phyloP scores from a whole-genome alignment of 1,140 invertebrate species.

The Paralvinella palmiformis region DNA sequence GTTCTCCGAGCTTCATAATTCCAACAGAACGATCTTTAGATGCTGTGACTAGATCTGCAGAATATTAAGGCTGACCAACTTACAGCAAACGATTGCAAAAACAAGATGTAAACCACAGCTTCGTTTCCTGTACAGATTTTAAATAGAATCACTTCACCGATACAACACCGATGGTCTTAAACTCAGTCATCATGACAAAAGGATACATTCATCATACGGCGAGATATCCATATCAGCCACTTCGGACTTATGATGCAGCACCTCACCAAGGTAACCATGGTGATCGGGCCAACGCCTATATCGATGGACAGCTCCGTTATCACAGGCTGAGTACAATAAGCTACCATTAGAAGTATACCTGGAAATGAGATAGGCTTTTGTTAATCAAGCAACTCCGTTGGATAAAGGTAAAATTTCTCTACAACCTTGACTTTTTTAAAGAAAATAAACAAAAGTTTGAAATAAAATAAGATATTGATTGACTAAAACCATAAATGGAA shows the following conservation, averaged over 20 bases:
- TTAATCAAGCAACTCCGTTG: neutral
- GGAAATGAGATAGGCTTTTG: slow-evolving; percentile 13
- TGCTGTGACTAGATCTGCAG: slow-evolving; percentile 53
- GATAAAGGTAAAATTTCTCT: too few relatives aligned
- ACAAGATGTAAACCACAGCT: neutral
- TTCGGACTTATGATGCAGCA: slow-evolving; percentile 53
- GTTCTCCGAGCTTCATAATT: slow-evolving; percentile 52
- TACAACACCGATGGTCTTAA: slow-evolving; percentile 11
- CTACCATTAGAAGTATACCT: slow-evolving; percentile 54
- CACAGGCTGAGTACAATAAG: slow-evolving; percentile 53
- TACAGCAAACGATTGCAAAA: neutral
- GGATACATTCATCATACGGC: slow-evolving; percentile 57
- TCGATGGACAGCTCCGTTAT: slow-evolving; percentile 50
- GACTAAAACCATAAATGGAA: too few relatives aligned
- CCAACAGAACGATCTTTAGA: slow-evolving; percentile 56
- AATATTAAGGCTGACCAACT: slow-evolving; percentile 4
- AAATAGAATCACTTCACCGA: neutral
- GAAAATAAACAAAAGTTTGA: too few relatives aligned
- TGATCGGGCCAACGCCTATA: slow-evolving; percentile 53
- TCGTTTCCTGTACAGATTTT: neutral
- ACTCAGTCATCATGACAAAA: slow-evolving; percentile 31
- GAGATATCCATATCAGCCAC: slow-evolving; percentile 57
- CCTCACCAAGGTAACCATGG: slow-evolving; percentile 53
- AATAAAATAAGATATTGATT: too few relatives aligned
- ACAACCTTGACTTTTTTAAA: too few relatives aligned